Conservation (phyloP, 1,140 invertebrate genomes). For the Ceratina japonica region DNA sequence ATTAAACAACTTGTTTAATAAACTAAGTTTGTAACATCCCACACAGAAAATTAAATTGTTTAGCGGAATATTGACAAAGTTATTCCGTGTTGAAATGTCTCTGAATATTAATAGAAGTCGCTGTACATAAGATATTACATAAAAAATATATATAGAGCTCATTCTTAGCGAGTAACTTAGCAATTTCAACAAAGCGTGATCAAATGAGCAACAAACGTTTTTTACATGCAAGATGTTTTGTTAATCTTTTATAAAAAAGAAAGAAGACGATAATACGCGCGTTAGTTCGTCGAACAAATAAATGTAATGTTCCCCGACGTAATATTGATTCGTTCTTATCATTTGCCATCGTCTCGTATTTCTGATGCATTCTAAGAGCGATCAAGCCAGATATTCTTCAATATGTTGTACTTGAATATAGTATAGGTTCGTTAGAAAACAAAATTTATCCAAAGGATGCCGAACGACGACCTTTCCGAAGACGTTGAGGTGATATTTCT, state of each 20-base stretch:
- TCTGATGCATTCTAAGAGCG: slow-evolving; percentile 34
- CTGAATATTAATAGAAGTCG: no score
- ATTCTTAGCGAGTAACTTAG: slow-evolving; percentile 47
- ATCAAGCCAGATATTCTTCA: slow-evolving; percentile 54
- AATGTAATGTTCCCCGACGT: slow-evolving; percentile 47
- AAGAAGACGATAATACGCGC: slow-evolving; percentile 23
- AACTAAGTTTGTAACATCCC: no score
- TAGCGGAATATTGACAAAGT: no score
- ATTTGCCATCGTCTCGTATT: slow-evolving; percentile 41
- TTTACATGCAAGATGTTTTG: slow-evolving; percentile 35
- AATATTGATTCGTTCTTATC: slow-evolving; percentile 46
- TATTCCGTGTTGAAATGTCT: no score
- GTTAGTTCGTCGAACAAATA: slow-evolving; percentile 45
- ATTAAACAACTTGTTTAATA: no score
- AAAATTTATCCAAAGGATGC: slow-evolving; percentile 52
- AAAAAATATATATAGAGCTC: slow-evolving; percentile 32
- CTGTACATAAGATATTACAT: slow-evolving; percentile 20
- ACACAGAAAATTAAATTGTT: no score
- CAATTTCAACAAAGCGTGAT: slow-evolving; percentile 13
- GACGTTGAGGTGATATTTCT: slow-evolving; percentile 55
- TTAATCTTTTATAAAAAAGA: slow-evolving; percentile 33
- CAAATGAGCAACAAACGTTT: slow-evolving; percentile 23
- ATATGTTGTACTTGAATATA: slow-evolving; percentile 55
- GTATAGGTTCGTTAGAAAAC: slow-evolving; percentile 47
- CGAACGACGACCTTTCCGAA: slow-evolving; percentile 42